Evolutionary conservation across 2,797 vertebrate species (phyloP).

Genomic region (Darevskia mixta): DNA sequence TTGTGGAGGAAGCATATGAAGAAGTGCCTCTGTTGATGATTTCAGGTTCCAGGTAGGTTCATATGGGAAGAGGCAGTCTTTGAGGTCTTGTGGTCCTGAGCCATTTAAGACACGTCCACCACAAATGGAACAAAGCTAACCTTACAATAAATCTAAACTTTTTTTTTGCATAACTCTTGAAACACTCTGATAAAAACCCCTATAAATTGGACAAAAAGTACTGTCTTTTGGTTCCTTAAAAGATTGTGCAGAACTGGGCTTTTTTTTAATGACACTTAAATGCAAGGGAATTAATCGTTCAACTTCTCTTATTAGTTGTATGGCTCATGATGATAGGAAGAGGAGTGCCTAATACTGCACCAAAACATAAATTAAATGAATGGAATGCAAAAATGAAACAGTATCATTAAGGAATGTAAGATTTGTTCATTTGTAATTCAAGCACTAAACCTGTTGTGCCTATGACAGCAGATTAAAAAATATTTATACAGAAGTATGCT

Average conservation of each 20-base stretch:
- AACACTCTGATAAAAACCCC: slow-evolving; percentile 12
- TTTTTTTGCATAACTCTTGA: slow-evolving; percentile 10
- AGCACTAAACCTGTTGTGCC: neutral
- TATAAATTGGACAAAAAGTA: neutral
- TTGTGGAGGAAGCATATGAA: too few relatives aligned
- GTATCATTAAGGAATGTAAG: slow-evolving; percentile 14
- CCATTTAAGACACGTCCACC: neutral
- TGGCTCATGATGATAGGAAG: slow-evolving; percentile 40
- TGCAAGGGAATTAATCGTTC: neutral
- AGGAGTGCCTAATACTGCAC: slow-evolving; percentile 43
- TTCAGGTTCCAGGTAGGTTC: too few relatives aligned
- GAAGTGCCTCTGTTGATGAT: too few relatives aligned
- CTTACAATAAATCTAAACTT: neutral
- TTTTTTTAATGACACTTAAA: slow-evolving; percentile 26
- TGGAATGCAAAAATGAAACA: neutral
- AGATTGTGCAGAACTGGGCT: slow-evolving; percentile 30
- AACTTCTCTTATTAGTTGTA: slow-evolving; percentile 15
- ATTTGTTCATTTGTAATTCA: slow-evolving; percentile 24
- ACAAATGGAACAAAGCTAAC: slow-evolving; percentile 27
- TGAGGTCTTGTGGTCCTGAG: too few relatives aligned
- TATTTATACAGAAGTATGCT: slow-evolving; percentile 3
- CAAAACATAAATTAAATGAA: slow-evolving; percentile 54
- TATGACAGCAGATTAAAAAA: slow-evolving; percentile 55
- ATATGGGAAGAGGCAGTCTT: too few relatives aligned
- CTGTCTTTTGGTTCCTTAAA: slow-evolving; percentile 25